Conservation (phyloP, 2,888 invertebrate genomes). For the Polydrusus cervinus region DNA sequence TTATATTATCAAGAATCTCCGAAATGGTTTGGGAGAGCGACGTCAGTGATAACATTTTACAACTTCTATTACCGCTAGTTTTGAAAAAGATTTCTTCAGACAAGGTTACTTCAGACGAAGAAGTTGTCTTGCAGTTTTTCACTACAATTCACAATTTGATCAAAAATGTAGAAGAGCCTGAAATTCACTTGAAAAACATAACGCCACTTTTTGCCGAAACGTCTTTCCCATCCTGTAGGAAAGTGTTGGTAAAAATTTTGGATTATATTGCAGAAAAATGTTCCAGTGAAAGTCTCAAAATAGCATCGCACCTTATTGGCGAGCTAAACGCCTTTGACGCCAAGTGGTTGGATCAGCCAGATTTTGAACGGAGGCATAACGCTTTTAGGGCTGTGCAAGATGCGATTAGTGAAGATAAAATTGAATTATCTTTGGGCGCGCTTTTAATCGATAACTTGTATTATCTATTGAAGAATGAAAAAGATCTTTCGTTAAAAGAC, state of each 20-base stretch:
- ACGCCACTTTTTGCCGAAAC: slow-evolving; percentile 84
- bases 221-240: slow-evolving; percentile 78
- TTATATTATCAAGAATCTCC: slow-evolving; percentile 84
- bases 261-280: slow-evolving; percentile 75
- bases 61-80: slow-evolving; percentile 81
- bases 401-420: slow-evolving; percentile 71
- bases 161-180: slow-evolving; percentile 78
- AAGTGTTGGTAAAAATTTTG: slow-evolving; percentile 79
- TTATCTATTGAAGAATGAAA: slow-evolving; percentile 83
- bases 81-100: slow-evolving; percentile 77
- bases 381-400: slow-evolving; percentile 82
- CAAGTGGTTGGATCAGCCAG: slow-evolving; percentile 94
- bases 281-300: slow-evolving; percentile 67
- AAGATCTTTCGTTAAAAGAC: slow-evolving; percentile 89
- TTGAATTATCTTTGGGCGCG: slow-evolving; percentile 79
- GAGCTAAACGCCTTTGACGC: slow-evolving; percentile 91
- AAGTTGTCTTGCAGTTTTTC: slow-evolving; percentile 81
- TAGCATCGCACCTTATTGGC: slow-evolving; percentile 74
- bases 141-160: slow-evolving; percentile 85
- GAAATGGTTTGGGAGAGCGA: slow-evolving; percentile 81
- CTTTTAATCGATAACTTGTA: slow-evolving; percentile 89
- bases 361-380: slow-evolving; percentile 87
- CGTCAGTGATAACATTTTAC: slow-evolving; percentile 81
- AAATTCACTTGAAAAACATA: slow-evolving; percentile 79
- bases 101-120: slow-evolving; percentile 80